Percentiles rank a stretch among this genome's conserved stretches.
Evolutionary conservation across 2,113 vertebrate genomes (phyloP).

Genomic region (Laterallus jamaicensis): DNA sequence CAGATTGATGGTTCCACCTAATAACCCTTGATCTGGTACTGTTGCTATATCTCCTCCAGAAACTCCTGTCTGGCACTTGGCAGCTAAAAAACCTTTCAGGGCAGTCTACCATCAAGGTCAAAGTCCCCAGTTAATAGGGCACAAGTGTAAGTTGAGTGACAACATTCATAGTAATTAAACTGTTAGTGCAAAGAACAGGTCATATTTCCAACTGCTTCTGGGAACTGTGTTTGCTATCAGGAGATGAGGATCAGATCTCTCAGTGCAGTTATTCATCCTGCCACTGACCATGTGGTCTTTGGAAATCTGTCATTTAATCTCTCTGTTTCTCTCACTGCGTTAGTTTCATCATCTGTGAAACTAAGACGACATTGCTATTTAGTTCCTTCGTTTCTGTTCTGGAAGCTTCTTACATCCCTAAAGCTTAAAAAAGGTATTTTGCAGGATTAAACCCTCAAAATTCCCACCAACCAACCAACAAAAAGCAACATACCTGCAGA

Average conservation of each 20-base stretch:
- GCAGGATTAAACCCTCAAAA: background rate
- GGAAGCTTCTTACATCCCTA: background rate
- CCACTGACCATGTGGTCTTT: slow-evolving; percentile 18
- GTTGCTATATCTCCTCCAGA: background rate
- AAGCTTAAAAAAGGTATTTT: background rate
- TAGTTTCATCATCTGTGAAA: slow-evolving; percentile 7
- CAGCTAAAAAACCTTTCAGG: background rate
- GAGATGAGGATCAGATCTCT: slow-evolving; percentile 47
- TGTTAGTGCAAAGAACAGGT: slow-evolving; percentile 45
- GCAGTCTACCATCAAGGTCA: slow-evolving; percentile 30
- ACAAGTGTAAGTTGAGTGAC: slow-evolving; percentile 48
- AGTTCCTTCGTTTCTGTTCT: background rate
- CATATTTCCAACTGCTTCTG: slow-evolving; percentile 61
- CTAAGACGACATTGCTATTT: background rate
- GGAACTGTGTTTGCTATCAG: background rate
- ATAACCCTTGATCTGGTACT: background rate
- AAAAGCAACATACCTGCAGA: background rate
- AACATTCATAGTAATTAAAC: slow-evolving; percentile 60
- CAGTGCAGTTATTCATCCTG: slow-evolving; percentile 2
- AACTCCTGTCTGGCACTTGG: background rate
- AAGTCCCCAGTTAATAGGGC: slow-evolving; percentile 15
- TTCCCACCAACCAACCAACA: background rate
- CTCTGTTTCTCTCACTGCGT: background rate
- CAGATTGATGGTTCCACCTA: background rate
- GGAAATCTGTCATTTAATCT: slow-evolving; percentile 58